Percentiles rank a stretch among this genome's conserved stretches.
phyloP scores from a whole-genome alignment of 53 echinoderm and acorn worm species.

The Zoroaster sp. region DNA sequence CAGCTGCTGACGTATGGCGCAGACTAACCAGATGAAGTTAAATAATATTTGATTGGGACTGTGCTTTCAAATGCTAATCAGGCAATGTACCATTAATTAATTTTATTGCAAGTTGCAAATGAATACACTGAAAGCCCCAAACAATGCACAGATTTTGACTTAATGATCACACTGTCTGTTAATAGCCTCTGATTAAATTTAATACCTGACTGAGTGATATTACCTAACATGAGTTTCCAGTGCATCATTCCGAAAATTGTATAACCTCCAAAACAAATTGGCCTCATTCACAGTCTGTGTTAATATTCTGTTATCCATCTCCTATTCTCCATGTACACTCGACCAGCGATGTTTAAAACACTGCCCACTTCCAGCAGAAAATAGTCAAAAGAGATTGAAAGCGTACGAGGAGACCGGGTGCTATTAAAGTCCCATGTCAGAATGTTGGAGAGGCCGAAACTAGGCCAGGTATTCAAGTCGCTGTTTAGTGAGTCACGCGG shows the following conservation, averaged over 20 bases:
- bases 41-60: constrained; percentile 48
- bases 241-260: neutral
- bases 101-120: constrained; percentile 38
- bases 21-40: constrained; percentile 37
- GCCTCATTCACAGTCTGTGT: constrained; percentile 15
- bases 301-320: constrained; percentile 30
- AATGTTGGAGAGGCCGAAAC: constrained; percentile 45
- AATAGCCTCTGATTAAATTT: neutral
- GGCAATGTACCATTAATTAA: constrained; percentile 39
- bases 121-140: neutral
- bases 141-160: neutral
- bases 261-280: constrained; percentile 49
- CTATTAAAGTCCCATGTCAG: constrained; percentile 56
- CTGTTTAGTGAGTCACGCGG: constrained; percentile 35
- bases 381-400: constrained; percentile 6
- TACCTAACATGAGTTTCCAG: neutral
- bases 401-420: constrained; percentile 1
- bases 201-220: neutral
- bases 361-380: neutral
- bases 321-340: constrained; percentile 19
- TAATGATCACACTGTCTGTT: neutral
- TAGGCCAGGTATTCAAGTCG: constrained; percentile 50
- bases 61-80: constrained; percentile 55
- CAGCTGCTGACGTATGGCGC: constrained; percentile 33
- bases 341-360: constrained; percentile 39